phyloP scores from a whole-genome alignment of 2,113 vertebrate genomes.

The Coreoperca whiteheadi region DNA sequence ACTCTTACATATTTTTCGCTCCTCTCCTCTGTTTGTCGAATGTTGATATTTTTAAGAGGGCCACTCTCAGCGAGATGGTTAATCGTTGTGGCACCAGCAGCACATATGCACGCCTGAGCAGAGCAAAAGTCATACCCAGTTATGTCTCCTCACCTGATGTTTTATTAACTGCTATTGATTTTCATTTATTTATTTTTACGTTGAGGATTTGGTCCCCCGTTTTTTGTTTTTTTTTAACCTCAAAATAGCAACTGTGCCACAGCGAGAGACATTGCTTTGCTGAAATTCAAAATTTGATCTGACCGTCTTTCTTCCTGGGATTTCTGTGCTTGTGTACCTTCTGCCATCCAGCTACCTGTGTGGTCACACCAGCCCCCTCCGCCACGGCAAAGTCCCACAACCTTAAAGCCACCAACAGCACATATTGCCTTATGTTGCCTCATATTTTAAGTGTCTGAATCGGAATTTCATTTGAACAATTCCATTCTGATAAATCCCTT shows the following conservation, averaged over 20 bases:
- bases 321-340: constrained; percentile 56
- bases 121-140: constrained; percentile 94
- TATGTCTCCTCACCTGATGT: constrained; percentile 98
- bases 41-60: constrained; percentile 84
- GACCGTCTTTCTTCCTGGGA: constrained; percentile 52
- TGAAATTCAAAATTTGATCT: constrained; percentile 89
- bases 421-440: constrained; percentile 88
- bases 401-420: constrained; percentile 77
- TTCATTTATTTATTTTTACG: constrained; percentile 87
- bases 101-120: constrained; percentile 90
- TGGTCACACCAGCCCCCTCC: constrained; percentile 58
- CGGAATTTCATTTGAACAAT: constrained; percentile 98
- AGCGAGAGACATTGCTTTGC: constrained; percentile 87
- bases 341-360: constrained; percentile 56
- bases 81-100: constrained; percentile 92
- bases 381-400: constrained; percentile 48
- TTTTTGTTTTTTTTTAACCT: constrained; percentile 30
- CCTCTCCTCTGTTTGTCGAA: constrained; percentile 68
- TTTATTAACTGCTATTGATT: constrained; percentile 99
- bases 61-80: constrained; percentile 89
- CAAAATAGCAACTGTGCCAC: constrained; percentile 88
- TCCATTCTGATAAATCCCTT: constrained; percentile 98
- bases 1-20: constrained; percentile 55
- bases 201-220: constrained; percentile 78
- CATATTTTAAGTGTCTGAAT: constrained; percentile 95